These are phyloP conservation scores for Tubulanus polymorphus DNA, from an alignment of 2,888 invertebrate species.

Conservation along the genomic window DNA sequence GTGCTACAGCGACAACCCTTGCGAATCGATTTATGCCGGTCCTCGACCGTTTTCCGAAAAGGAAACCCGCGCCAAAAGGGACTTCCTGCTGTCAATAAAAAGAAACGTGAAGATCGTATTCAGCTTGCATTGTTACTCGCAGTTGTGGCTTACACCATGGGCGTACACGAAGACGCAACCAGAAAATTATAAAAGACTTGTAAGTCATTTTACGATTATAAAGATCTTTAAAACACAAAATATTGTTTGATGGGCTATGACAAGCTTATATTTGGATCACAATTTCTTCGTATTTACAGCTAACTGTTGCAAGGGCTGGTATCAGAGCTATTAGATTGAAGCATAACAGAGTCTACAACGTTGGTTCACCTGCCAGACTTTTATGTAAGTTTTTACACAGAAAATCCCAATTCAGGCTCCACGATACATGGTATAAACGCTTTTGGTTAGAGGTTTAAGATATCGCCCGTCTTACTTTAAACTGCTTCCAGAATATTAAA, in stretches of 20 bases:
- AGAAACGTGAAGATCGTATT: slow-evolving; percentile 56
- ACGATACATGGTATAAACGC: background rate
- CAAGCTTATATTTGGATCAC: no score
- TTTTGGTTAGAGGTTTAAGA: no score
- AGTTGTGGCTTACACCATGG: slow-evolving; percentile 58
- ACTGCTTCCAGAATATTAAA: no score
- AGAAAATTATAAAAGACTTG: no score
- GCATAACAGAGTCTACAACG: background rate
- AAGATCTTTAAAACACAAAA: no score
- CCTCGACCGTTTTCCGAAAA: slow-evolving; percentile 71
- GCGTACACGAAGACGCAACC: slow-evolving; percentile 39
- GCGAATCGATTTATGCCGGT: slow-evolving; percentile 78
- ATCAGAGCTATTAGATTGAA: background rate
- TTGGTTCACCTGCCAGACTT: background rate
- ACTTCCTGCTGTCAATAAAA: slow-evolving; percentile 59
- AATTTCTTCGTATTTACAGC: background rate
- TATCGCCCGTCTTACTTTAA: no score
- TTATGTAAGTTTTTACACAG: background rate
- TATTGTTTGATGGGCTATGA: no score
- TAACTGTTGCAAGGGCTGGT: background rate
- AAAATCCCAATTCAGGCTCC: background rate
- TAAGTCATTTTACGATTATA: no score
- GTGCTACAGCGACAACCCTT: slow-evolving; percentile 75
- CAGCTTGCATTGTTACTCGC: slow-evolving; percentile 73
- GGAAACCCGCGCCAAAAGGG: slow-evolving; percentile 69